Evolutionary conservation across 2,113 vertebrate species (phyloP), one percentile per base, ranked within the genome.

Genomic region (Tretioscincus oriximinensis): DNA sequence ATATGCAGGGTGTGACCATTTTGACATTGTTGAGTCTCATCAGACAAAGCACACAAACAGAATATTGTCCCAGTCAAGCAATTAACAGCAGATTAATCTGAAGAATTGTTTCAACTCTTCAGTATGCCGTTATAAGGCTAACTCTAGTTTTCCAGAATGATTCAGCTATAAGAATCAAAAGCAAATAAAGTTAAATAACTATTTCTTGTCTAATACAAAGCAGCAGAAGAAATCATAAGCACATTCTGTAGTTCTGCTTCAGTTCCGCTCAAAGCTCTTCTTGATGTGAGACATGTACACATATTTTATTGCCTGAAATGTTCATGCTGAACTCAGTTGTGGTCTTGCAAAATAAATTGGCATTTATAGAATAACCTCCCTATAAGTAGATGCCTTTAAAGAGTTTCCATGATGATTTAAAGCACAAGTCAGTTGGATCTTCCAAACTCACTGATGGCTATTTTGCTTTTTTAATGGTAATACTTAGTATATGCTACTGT

Each of bases 211-310:
- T 20, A 65, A 35, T 20, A 22, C 41, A 73, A 60, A 76, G 22
- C 20, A 71, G 28, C 51, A 5, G 18, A 29, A 75, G 71, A 78
- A 79, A 1, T 73, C 24, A 66, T 81, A 77, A 78, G 74, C 80
- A 21, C 81, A 84, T n/a, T n/a, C n/a, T n/a, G n/a, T 0, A 2
- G 6, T 67, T 58, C 20, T 7, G 20, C 73, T 82, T 20, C 28
- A 61, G 3, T 26, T 65, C 24, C 10, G 45, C 0, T 74, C 18
- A 61, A 61, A 61, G 21, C 84, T 84, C 81, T 4, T 49, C 12
- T 9, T 60, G 80, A 81, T 1, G 77, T 16, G n/a, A 71, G 84
- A 76, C 68, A 2, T 41, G 1, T 29, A 1, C 81, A 4, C 5
- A 78, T 31, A 24, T 35, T 71, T 22, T 28, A 20, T 26, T 31